Percentiles rank a stretch among this genome's conserved stretches.
These are phyloP conservation scores for Ibycter americanus DNA, from an alignment of 2,797 vertebrate species.

Conservation along the genomic window DNA sequence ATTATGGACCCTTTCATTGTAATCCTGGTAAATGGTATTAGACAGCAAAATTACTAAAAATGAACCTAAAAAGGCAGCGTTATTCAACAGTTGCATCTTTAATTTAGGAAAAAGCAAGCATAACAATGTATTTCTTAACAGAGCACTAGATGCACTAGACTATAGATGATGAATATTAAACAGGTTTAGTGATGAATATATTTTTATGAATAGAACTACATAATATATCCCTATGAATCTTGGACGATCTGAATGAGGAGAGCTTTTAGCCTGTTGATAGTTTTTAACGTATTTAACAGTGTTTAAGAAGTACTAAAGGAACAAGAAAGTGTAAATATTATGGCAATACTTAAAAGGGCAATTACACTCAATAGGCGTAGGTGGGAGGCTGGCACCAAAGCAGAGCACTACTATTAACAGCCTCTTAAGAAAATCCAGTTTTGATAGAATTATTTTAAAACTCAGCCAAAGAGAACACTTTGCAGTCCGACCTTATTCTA, in stretches of 20 bases:
- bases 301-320: background rate
- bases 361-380: background rate
- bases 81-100: background rate
- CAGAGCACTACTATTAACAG: background rate
- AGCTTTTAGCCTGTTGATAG: background rate
- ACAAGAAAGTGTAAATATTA: background rate
- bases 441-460: background rate
- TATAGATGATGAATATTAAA: background rate
- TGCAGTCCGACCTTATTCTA: background rate
- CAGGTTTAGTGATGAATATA: background rate
- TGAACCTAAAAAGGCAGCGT: background rate
- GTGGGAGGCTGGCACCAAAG: background rate
- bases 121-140: background rate
- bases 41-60: background rate
- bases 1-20: background rate
- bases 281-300: background rate
- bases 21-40: background rate
- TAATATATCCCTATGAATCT: background rate
- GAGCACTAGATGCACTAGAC: background rate
- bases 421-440: background rate
- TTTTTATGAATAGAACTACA: background rate
- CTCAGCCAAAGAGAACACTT: background rate
- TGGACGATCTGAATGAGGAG: background rate
- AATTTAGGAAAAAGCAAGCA: background rate
- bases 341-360: background rate